Base-by-base conservation (phyloP, 2,888 invertebrate species). In the Eurytoma californica region DNA sequence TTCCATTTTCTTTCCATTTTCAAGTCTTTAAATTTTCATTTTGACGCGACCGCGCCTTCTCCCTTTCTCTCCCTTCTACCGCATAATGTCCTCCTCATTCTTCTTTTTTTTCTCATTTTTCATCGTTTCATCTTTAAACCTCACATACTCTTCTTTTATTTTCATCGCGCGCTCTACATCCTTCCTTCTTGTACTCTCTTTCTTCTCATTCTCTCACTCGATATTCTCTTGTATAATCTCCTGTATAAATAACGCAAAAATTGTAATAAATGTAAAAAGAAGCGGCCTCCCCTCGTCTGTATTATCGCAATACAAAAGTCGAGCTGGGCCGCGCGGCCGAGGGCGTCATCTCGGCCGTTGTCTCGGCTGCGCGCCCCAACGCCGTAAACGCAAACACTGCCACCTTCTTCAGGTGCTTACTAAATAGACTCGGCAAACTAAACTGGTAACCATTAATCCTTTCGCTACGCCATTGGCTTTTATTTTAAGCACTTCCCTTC, bases 251-350 rank as follows among this genome's bases (percentile, higher is more conserved):
- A 83, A 84, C 80, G 81, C 82, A 84, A 39, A 39, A 83, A 81
- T 82, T 82, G 65, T 80, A 84, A 83, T 83, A 82, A 80, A 83
- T 82, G 80, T 81, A 83, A 83, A 82, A 83, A 82, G 82, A 82
- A 77, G 81, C 77, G 77, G 57, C 70, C 66, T 74, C 58, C 82
- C n/a, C 82, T 80, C 67, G 69, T 81, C 67, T 78, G 81, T 83
- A 82, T 84, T 83, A 81, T 80, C 80, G 82, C 83, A 83, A 82
- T 84, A 82, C 82, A 83, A 84, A 77, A 72, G 77, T 65, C 68
- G 28, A 68, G 49, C 13, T 47, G 75, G 72, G 30, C 30, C 30
- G 39, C 66, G 80, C 77, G 79, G 65, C 75, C 60, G 18, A 16
- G 47, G 55, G 16, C 39, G 20, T 20, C 18, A n/a, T 76, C 74